Percentiles rank a stretch among this genome's conserved stretches.
phyloP scores from a whole-genome alignment of 2,113 vertebrate species.

The Aspidoscelis tigris region DNA sequence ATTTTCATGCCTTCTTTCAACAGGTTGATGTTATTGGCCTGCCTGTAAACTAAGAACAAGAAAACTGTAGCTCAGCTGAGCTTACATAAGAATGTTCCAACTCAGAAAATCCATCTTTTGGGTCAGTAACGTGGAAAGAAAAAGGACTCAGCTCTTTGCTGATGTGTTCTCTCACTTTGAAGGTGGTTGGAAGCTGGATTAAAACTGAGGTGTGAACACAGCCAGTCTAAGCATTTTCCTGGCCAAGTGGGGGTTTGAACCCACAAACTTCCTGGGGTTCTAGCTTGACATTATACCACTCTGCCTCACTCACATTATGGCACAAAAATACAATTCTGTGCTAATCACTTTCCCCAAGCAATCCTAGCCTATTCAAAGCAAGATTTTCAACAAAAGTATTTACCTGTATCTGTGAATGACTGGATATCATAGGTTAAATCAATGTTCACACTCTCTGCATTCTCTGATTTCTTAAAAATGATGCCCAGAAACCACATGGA shows the following conservation, averaged over 20 bases:
- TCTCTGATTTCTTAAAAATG: slow-evolving; percentile 93
- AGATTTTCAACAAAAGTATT: slow-evolving; percentile 40
- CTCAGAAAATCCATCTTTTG: too few species aligned
- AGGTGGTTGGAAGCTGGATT: too few species aligned
- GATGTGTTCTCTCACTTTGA: too few species aligned
- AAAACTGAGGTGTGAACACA: too few species aligned
- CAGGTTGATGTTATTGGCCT: slow-evolving; percentile 94
- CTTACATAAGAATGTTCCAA: too few species aligned
- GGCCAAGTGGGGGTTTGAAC: too few species aligned
- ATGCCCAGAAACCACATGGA: slow-evolving; percentile 99
- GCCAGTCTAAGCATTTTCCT: too few species aligned
- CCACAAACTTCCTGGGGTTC: neutral
- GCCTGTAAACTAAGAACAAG: slow-evolving; percentile 86
- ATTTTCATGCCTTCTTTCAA: slow-evolving; percentile 97
- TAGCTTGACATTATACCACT: neutral
- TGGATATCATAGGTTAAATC: slow-evolving; percentile 96
- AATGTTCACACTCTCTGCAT: slow-evolving; percentile 90
- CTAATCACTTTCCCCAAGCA: too few species aligned
- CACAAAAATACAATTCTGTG: neutral
- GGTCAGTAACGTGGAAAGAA: too few species aligned
- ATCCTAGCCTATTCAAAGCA: neutral
- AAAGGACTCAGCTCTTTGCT: too few species aligned
- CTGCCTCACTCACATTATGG: neutral
- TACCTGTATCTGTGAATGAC: slow-evolving; percentile 95
- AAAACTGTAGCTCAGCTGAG: neutral